A percentile compares a stretch with the other conserved stretches of the same genome.
phyloP scores from a whole-genome alignment of 2,888 invertebrate species.

The Pyrrhia umbra region DNA sequence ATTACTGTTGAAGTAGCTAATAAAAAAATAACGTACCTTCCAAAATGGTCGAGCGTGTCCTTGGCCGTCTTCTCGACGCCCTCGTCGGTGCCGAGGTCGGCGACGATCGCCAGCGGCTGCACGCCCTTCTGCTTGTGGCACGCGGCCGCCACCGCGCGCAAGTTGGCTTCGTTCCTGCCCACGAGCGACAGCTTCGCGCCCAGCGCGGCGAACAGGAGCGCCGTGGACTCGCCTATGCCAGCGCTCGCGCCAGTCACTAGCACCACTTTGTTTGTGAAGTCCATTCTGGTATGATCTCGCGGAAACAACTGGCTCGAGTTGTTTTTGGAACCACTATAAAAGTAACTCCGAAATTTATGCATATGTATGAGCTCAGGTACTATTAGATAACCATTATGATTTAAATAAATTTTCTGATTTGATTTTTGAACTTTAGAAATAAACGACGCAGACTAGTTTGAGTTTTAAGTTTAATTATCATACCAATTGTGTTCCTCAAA shows the following conservation, averaged over 20 bases:
- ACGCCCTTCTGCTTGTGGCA: slow-evolving; percentile 62
- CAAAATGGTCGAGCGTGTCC: slow-evolving; percentile 67
- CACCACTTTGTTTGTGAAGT: slow-evolving; percentile 66
- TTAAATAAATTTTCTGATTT: background rate
- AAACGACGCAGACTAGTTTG: background rate
- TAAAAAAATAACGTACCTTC: slow-evolving; percentile 35
- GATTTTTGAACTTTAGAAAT: background rate
- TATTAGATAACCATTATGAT: background rate
- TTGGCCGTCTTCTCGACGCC: slow-evolving; percentile 69
- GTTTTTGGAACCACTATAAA: background rate
- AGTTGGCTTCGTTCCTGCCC: slow-evolving; percentile 65
- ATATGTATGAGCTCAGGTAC: background rate
- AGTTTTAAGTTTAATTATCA: too few species aligned
- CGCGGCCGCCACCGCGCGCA: slow-evolving; percentile 59
- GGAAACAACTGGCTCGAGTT: background rate
- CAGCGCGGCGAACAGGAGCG: slow-evolving; percentile 66
- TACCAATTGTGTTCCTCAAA: too few species aligned
- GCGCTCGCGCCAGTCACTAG: slow-evolving; percentile 72
- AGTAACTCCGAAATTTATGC: background rate
- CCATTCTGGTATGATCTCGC: background rate
- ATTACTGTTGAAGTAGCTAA: background rate
- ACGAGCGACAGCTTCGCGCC: slow-evolving; percentile 69
- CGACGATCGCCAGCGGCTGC: slow-evolving; percentile 65
- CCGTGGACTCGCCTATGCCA: slow-evolving; percentile 69
- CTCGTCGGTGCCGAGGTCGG: slow-evolving; percentile 72